These are phyloP conservation scores for Pseudococcus jackbeardsleyi DNA, from an alignment of 2,888 invertebrate species.

Conservation along the genomic window DNA sequence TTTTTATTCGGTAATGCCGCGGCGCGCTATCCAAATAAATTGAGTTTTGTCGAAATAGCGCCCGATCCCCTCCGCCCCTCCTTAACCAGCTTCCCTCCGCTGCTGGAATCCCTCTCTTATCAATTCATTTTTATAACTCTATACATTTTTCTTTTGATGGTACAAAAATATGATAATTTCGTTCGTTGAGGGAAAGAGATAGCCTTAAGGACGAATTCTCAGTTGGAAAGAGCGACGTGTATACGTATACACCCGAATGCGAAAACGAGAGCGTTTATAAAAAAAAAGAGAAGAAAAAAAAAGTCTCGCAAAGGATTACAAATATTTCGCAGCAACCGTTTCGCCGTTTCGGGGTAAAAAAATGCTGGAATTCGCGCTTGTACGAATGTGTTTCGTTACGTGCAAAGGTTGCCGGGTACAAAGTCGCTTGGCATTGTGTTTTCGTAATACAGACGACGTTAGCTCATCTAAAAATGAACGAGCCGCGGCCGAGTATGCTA, in stretches of 20 bases:
- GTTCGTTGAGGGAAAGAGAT: conserved; percentile 66
- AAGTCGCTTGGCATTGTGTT: conserved; percentile 11
- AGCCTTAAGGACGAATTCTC: conserved; percentile 64
- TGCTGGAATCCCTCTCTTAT: conserved; percentile 49
- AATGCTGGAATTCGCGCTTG: conserved; percentile 24
- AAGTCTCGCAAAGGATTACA: conserved; percentile 25
- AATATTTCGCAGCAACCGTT: conserved; percentile 31
- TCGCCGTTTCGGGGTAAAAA: no score
- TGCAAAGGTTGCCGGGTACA: neutral
- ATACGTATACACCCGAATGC: conserved; percentile 8
- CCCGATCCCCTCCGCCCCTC: no score
- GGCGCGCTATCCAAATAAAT: conserved; percentile 66
- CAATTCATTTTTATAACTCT: conserved; percentile 62
- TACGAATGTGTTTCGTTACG: conserved; percentile 11
- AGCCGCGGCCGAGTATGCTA: neutral
- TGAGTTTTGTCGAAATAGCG: conserved; percentile 66
- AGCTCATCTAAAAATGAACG: neutral
- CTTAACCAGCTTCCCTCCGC: conserved; percentile 12
- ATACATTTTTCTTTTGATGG: conserved; percentile 68
- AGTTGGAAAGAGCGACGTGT: conserved; percentile 32
- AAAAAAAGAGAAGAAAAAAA: conserved; percentile 17
- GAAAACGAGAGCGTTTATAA: conserved; percentile 27
- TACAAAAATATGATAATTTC: conserved; percentile 69
- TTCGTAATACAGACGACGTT: neutral
- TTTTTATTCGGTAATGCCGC: conserved; percentile 63